Conservation (phyloP, 2,797 vertebrate species). For the Hyperoplus lanceolatus region DNA sequence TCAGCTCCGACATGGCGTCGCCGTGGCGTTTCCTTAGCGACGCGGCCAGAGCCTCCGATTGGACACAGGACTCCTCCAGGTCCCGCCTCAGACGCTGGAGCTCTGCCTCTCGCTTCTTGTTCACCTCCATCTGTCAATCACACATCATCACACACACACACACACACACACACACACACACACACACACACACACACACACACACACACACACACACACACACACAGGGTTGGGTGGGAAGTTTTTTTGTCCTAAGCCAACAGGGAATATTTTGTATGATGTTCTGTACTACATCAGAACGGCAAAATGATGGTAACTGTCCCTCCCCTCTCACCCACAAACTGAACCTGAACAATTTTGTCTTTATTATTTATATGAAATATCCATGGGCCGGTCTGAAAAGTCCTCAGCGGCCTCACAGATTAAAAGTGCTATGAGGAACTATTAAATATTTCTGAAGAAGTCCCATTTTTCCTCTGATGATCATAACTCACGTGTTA, state of each 20-base stretch:
- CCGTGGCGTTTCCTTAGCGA: conserved; percentile 84
- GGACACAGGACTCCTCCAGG: conserved; percentile 85
- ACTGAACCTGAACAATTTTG: too few relatives aligned
- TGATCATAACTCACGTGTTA: too few relatives aligned
- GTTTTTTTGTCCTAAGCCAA: too few relatives aligned
- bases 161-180: too few relatives aligned
- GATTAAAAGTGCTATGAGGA: not conserved
- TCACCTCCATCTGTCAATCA: conserved; percentile 83
- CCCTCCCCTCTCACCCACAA: too few relatives aligned
- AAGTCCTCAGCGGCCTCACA: not conserved
- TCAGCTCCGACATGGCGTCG: conserved; percentile 81
- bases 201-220: too few relatives aligned
- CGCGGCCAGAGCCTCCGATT: conserved; percentile 79
- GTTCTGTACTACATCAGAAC: too few relatives aligned
- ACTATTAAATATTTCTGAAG: too few relatives aligned
- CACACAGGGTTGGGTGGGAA: too few relatives aligned
- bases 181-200: not conserved
- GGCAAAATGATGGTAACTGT: too few relatives aligned
- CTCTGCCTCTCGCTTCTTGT: conserved; percentile 88
- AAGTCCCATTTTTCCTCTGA: too few relatives aligned
- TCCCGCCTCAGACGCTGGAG: conserved; percentile 85
- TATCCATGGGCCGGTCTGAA: not conserved
- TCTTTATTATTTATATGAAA: not conserved
- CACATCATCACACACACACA: conserved; percentile 2
- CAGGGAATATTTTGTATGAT: too few relatives aligned